A percentile compares a stretch with the other conserved stretches of the same genome.
Evolutionary conservation across 1,140 invertebrate genomes (phyloP).

Genomic region (Drosophila rhopaloa): DNA sequence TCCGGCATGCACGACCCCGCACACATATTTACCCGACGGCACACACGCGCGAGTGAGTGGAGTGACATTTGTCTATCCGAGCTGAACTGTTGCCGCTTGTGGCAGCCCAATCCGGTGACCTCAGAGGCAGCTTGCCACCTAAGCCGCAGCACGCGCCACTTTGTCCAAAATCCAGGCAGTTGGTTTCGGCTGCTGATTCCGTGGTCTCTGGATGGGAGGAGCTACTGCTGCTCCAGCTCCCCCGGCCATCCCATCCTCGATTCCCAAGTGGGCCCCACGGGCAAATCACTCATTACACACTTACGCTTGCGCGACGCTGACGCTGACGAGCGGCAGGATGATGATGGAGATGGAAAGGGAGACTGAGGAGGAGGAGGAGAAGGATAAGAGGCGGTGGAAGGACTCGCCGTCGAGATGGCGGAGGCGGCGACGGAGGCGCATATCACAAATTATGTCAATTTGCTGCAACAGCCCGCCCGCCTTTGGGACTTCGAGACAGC

Average conservation of each 20-base stretch:
- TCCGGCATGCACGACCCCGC: slow-evolving; percentile 23
- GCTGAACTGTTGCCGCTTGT: slow-evolving; percentile 62
- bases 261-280: slow-evolving; percentile 64
- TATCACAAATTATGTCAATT: slow-evolving; percentile 82
- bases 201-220: slow-evolving; percentile 30
- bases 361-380: neutral
- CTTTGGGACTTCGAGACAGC: slow-evolving; percentile 42
- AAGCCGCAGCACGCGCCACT: slow-evolving; percentile 79
- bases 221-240: neutral
- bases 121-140: slow-evolving; percentile 71
- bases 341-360: slow-evolving; percentile 14
- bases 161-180: slow-evolving; percentile 68
- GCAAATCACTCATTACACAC: slow-evolving; percentile 82
- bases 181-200: slow-evolving; percentile 61
- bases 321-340: slow-evolving; percentile 19
- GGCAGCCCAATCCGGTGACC: slow-evolving; percentile 60
- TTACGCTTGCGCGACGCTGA: slow-evolving; percentile 66
- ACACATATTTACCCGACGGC: slow-evolving; percentile 2
- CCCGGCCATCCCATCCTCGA: slow-evolving; percentile 2
- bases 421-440: slow-evolving; percentile 38
- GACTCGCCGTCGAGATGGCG: slow-evolving; percentile 2
- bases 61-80: slow-evolving; percentile 68
- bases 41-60: slow-evolving; percentile 8
- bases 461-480: slow-evolving; percentile 58
- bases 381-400: neutral